These are phyloP conservation scores for Callyntrura guangdongensis DNA, from an alignment of 2,888 invertebrate genomes.

Conservation along the genomic window DNA sequence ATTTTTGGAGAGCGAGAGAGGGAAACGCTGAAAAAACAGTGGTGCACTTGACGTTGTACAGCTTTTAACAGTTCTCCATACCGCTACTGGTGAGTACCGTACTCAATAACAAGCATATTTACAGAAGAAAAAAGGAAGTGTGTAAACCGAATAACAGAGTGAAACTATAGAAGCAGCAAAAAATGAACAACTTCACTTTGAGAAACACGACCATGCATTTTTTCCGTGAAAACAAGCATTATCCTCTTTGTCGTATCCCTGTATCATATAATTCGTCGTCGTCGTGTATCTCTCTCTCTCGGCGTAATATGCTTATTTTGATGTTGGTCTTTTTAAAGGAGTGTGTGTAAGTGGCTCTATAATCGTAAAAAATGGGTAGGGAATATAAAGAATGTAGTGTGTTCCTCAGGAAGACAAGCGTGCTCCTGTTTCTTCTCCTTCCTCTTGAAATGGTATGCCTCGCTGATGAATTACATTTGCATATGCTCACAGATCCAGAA, in stretches of 20 bases:
- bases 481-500: conserved; percentile 29
- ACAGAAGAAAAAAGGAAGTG: background rate
- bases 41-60: conserved; percentile 60
- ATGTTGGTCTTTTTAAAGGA: too few relatives aligned
- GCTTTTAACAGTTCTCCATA: too few relatives aligned
- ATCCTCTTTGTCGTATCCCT: background rate
- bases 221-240: conserved; percentile 36
- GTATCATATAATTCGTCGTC: background rate
- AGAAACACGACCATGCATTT: conserved; percentile 46
- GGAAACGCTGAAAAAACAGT: background rate
- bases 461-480: background rate
- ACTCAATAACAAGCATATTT: background rate
- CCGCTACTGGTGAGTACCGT: background rate
- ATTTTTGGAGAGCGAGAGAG: conserved; percentile 21
- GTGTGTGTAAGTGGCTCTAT: conserved; percentile 23
- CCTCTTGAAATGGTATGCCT: background rate
- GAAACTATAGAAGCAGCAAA: background rate
- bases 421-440: background rate
- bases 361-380: conserved; percentile 22
- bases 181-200: conserved; percentile 35
- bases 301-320: background rate
- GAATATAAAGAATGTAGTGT: conserved; percentile 38
- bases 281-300: too few relatives aligned
- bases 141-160: background rate
- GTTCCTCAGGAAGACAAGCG: conserved; percentile 18